A percentile compares a stretch with the other conserved stretches of the same genome.
Evolutionary conservation across 2,797 vertebrate genomes (phyloP).

Genomic region (Galagoides demidoff): DNA sequence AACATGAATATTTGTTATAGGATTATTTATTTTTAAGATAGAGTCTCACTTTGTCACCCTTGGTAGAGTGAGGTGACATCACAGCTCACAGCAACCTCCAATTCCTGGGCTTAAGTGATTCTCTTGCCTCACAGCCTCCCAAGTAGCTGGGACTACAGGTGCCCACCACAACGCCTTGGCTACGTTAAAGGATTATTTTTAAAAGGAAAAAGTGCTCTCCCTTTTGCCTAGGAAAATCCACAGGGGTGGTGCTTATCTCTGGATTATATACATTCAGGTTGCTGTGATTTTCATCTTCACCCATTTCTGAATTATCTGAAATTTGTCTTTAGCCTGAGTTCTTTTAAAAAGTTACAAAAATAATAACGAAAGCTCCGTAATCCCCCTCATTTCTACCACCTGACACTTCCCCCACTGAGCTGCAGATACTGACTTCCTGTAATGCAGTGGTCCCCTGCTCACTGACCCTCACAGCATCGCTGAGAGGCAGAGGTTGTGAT

Average conservation of each 20-base stretch:
- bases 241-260: not conserved
- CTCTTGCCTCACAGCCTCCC: too few species aligned
- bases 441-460: not conserved
- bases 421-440: not conserved
- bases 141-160: too few species aligned
- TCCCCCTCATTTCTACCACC: too few species aligned
- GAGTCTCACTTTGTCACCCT: too few species aligned
- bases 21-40: not conserved
- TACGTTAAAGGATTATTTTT: not conserved
- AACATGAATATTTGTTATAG: not conserved
- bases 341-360: not conserved
- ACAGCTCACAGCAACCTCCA: too few species aligned
- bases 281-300: not conserved
- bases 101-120: too few species aligned
- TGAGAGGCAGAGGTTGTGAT: not conserved
- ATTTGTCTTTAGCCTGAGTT: not conserved
- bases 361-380: not conserved
- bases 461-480: rapidly evolving
- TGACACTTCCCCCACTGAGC: rapidly evolving
- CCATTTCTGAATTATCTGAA: not conserved
- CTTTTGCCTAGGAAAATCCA: not conserved
- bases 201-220: not conserved
- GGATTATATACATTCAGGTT: not conserved
- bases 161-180: too few species aligned
- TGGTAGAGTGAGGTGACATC: too few species aligned